Conservation (phyloP, 2,888 invertebrate genomes). For the Callosobruchus maculatus region DNA sequence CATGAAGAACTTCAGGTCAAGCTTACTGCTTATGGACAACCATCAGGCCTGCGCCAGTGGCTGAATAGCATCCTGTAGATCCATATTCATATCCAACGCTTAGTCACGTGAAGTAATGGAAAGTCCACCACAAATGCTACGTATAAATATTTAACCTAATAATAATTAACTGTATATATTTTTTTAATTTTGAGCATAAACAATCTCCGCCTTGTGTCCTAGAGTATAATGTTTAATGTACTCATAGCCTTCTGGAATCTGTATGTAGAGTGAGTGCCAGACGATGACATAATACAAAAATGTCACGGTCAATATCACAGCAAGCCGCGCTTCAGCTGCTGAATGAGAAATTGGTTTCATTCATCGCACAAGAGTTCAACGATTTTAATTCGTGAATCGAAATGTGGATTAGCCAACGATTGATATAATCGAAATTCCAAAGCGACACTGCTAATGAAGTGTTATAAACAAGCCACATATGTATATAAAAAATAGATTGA, state of each 20-base stretch:
- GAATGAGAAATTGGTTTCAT: not conserved
- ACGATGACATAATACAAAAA: not conserved
- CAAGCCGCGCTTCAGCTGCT: not conserved
- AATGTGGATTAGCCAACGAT: not conserved
- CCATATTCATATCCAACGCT: no score
- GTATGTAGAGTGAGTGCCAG: not conserved
- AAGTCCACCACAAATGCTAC: no score
- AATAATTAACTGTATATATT: no score
- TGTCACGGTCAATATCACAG: not conserved
- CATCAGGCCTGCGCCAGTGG: no score
- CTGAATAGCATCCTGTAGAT: no score
- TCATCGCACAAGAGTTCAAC: not conserved
- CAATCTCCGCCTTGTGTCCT: not conserved
- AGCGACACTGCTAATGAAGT: not conserved
- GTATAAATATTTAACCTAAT: no score
- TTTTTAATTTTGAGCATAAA: not conserved
- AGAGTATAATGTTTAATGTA: not conserved
- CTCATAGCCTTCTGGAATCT: not conserved
- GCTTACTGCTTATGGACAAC: no score
- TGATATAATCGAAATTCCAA: not conserved
- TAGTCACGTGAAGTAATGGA: no score
- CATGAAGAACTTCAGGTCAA: no score
- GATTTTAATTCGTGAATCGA: not conserved
- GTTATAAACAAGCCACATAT: no score
- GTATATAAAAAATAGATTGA: no score